Conservation (phyloP, 2,113 vertebrate genomes). For the Pleuronectes platessa region DNA sequence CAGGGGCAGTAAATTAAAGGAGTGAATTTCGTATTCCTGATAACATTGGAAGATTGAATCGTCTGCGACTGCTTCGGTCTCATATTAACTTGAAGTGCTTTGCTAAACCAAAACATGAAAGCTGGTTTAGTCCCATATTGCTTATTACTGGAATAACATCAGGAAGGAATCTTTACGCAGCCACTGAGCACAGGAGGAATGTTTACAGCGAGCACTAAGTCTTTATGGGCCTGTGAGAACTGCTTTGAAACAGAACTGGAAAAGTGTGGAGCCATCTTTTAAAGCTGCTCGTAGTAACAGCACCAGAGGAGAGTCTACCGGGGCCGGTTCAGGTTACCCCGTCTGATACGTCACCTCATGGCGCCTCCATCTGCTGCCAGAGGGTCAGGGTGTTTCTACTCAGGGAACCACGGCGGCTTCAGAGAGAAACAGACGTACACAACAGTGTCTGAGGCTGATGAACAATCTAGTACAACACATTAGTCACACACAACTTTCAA, state of each 20-base stretch:
- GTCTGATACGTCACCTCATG: background rate
- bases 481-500: background rate
- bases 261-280: conserved; percentile 16
- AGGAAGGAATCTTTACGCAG: conserved; percentile 1
- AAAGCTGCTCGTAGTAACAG: conserved; percentile 24
- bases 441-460: background rate
- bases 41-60: background rate
- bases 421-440: background rate
- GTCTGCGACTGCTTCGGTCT: background rate
- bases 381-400: conserved; percentile 1
- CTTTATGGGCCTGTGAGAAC: background rate
- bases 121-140: background rate
- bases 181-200: conserved; percentile 6
- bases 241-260: background rate
- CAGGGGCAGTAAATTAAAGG: background rate
- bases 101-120: background rate
- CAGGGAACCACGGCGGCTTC: background rate
- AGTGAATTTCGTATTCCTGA: background rate
- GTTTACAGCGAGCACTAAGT: background rate
- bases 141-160: background rate
- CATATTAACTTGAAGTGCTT: background rate
- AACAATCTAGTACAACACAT: conserved; percentile 13
- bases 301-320: background rate
- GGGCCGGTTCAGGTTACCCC: background rate
- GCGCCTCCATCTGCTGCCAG: background rate